Base-by-base conservation (phyloP, 2,888 invertebrate genomes). In the Clusia tigrina region DNA sequence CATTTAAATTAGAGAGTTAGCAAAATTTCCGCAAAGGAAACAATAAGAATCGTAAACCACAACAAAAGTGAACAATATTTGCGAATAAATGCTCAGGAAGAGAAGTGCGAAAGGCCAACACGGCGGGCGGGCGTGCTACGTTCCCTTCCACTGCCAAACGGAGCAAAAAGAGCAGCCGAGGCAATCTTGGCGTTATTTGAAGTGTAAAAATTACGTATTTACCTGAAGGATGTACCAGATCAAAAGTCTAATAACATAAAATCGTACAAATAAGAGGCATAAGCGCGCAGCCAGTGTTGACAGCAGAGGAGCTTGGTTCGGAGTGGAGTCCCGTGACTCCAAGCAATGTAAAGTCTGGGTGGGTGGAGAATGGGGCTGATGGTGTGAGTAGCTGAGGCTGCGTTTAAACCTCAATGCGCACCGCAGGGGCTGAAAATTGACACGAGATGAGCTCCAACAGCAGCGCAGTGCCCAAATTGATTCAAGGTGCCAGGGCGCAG, bases 131-230 rank as follows among this genome's bases (percentile, higher is more conserved):
- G 6, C 32, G n/a, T 32, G 32, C 12, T 32, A 32, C 32, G 6
- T 12, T 12, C 32, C 12, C 32, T 32, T 12, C 12, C 32, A 9
- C 32, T 32, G 6, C 12, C 32, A 9, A 6, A 9, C 32, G 6
- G 12, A 9, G 6, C 18, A 53, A 66, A 64, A 66, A 65, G n/a
- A n/a, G n/a, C n/a, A n/a, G n/a, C n/a, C n/a, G n/a, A 66, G 60
- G 54, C 68, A 68, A 68, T 68, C 61, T 65, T 58, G 52, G 55
- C 56, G 62, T 65, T 65, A 64, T 52, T 54, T 64, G 65, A 67
- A 67, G 68, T 67, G 67, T n/a, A 69, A 67, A 67, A 67, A 64
- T 69, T 67, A 65, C 65, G 62, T 65, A 64, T 69, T 69, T 64
- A 65, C 65, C 65, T 67, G 65, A 60, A 69, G 65, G 68, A 67